A percentile compares a stretch with the other conserved stretches of the same genome.
Evolutionary conservation across 1,140 invertebrate species (phyloP).

Genomic region (Apocrypta bakeri): DNA sequence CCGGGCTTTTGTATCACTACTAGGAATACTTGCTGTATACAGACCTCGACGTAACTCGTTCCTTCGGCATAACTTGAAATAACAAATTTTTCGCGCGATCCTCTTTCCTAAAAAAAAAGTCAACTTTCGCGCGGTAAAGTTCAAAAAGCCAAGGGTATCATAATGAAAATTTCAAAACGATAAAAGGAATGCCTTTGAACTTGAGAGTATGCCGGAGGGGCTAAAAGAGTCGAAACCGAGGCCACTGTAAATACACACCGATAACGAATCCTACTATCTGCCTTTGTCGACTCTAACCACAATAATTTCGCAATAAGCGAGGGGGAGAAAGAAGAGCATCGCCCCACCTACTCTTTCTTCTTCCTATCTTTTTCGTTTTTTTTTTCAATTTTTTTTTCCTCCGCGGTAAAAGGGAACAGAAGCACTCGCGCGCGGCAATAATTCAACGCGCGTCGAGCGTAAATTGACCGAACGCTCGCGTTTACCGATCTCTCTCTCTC

Average conservation of each 20-base stretch:
- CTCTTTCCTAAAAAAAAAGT: conserved; percentile 4
- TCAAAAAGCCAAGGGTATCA: not conserved
- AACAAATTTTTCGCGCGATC: not conserved
- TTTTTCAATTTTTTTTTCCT: too few species aligned
- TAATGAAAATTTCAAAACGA: conserved; percentile 26
- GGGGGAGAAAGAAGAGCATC: not conserved
- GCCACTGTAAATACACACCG: conserved; percentile 42
- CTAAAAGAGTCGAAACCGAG: conserved; percentile 2
- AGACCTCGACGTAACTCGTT: not conserved
- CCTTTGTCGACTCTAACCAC: conserved; percentile 39
- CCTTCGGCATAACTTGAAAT: not conserved
- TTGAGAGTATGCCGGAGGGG: not conserved
- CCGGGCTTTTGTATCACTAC: conserved; percentile 33
- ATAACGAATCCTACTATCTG: conserved; percentile 48
- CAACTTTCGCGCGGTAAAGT: not conserved
- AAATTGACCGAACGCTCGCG: conserved; percentile 38
- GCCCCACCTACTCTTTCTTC: not conserved
- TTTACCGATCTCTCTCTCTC: conserved; percentile 12
- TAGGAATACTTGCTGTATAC: conserved; percentile 3
- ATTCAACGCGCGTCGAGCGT: conserved; percentile 28
- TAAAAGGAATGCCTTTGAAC: conserved; percentile 23
- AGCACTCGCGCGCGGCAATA: conserved; percentile 12
- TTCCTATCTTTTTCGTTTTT: not conserved
- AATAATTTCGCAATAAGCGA: conserved; percentile 39
- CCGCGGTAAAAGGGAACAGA: conserved; percentile 6